Evolutionary conservation across 2,113 vertebrate genomes (phyloP).

Genomic region (Phalacrocorax carbo): DNA sequence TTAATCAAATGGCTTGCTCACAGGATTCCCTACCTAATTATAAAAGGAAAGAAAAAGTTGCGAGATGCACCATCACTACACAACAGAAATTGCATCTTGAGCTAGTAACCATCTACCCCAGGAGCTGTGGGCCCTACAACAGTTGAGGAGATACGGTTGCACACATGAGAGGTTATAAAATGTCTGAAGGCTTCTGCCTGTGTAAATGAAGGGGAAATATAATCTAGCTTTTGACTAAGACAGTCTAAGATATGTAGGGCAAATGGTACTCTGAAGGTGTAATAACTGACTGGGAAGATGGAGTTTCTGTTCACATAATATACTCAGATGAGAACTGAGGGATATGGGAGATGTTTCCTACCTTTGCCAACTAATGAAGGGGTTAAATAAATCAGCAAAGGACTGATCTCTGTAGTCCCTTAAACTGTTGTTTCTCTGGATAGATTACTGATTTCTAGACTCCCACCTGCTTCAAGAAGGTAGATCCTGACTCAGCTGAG

Average conservation of each 20-base stretch:
- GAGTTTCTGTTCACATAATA: not conserved
- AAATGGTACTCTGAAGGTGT: not conserved
- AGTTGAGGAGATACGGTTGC: not conserved
- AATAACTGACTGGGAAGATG: not conserved
- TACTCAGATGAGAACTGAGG: not conserved
- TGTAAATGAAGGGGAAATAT: not conserved
- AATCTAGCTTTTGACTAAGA: not conserved
- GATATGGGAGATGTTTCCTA: not conserved
- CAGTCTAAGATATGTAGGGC: not conserved
- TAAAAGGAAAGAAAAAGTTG: not conserved
- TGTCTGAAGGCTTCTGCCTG: not conserved
- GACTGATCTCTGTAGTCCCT: not conserved
- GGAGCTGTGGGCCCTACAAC: not conserved
- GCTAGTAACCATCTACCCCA: no score
- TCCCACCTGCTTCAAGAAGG: not conserved
- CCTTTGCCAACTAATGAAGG: accelerated
- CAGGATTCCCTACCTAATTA: not conserved
- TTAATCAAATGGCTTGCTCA: not conserved
- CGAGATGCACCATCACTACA: no score
- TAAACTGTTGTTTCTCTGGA: not conserved
- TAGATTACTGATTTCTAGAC: not conserved
- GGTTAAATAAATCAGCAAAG: not conserved
- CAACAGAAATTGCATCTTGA: not conserved
- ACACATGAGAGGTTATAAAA: not conserved
- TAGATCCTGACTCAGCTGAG: not conserved